These are phyloP conservation scores for Prionailurus viverrinus DNA, from an alignment of 2,113 vertebrate genomes.

Conservation along the genomic window DNA sequence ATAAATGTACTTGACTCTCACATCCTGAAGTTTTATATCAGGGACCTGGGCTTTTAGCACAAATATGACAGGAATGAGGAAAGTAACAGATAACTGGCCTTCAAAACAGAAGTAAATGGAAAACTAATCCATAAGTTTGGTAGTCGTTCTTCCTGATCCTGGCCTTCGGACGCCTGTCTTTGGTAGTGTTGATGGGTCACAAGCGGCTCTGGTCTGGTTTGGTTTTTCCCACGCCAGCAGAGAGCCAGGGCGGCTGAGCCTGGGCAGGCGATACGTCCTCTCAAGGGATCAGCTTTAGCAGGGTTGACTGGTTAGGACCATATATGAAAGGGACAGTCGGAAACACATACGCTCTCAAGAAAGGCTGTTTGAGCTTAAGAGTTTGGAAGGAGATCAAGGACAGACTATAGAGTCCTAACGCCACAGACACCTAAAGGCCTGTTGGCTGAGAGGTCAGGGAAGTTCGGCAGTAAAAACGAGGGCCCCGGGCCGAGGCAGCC, in stretches of 20 bases:
- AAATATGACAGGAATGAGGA: constrained; percentile 22
- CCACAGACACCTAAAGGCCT: neutral
- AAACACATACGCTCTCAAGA: neutral
- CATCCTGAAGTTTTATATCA: neutral
- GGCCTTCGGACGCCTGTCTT: neutral
- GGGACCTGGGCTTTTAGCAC: neutral
- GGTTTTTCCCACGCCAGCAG: neutral
- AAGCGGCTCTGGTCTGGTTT: neutral
- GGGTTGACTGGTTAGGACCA: neutral
- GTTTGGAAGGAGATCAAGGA: neutral
- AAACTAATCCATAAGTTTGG: neutral
- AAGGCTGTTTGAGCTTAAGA: neutral
- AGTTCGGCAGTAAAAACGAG: accelerated
- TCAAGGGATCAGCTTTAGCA: neutral
- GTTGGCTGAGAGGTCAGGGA: neutral
- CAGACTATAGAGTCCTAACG: neutral
- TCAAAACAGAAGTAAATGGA: neutral
- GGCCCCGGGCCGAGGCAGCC: accelerated
- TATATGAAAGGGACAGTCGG: neutral
- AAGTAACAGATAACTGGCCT: neutral
- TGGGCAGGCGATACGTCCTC: neutral
- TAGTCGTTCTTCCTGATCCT: neutral
- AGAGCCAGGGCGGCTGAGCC: neutral
- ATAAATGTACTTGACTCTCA: neutral
- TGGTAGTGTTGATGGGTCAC: neutral